Evolutionary conservation across 2,888 invertebrate genomes (phyloP), one percentile per base, ranked within the genome.

Genomic region (Nemurella pictetii): DNA sequence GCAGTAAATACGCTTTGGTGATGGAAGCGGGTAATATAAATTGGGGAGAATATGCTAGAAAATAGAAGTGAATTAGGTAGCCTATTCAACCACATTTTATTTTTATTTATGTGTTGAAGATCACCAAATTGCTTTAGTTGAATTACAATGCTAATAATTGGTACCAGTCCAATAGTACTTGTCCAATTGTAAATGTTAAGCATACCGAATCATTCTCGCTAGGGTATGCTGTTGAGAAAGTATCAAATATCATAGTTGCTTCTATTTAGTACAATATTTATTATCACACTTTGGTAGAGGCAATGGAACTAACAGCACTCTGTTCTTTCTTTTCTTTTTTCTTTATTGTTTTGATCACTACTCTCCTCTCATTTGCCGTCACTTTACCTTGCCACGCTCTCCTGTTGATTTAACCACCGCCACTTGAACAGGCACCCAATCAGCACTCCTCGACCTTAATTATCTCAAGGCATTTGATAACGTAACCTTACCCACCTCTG

Each of bases 381-480:
- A 72, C 27, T 35, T 36, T 72, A 83, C 73, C 75, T 32, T 74
- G 30, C 74, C 75, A 72, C 29, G 9, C 26, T 9, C 12, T 75
- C 75, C 28, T 30, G 30, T 20, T 26, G 26, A 0, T 5, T n/a
- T 78, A 27, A 26, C 30, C 30, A 28, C 7, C 73, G 81, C 32
- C 73, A 83, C 55, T 55, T 55, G 20, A 55, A 55, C 85, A 86
- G 86, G 85, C 83, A 80, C 84, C 84, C 86, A 86, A 20, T 86
- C 86, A 32, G 84, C 85, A 72, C 86, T 86, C 75, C 86, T 86
- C 30, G 86, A 86, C 80, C 85, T 86, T 30, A 86, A 86, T 85
- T 86, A 85, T 85, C 85, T 86, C 86, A 86, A 86, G 84, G 85
- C 86, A 73, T 86, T 86, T 80, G 86, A 86, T 86, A 85, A 85